These are phyloP conservation scores for Listrodromus nycthemerus DNA, from an alignment of 2,888 invertebrate genomes.

Conservation along the genomic window DNA sequence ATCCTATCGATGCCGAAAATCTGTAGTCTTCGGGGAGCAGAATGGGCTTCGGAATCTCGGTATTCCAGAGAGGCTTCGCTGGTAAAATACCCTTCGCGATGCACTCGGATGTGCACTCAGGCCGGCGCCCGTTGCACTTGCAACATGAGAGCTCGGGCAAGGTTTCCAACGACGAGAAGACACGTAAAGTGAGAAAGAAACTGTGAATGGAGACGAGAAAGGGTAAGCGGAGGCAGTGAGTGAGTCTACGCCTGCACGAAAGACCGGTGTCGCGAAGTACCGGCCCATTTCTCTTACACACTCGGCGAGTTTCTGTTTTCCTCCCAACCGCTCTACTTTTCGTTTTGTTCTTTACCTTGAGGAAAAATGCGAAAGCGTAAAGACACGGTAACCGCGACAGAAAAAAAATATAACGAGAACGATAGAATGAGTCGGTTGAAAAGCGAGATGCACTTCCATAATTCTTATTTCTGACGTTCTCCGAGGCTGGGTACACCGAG, in stretches of 20 bases:
- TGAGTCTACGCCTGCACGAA: conserved; percentile 35
- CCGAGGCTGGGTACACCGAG: conserved; percentile 57
- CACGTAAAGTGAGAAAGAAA: conserved; percentile 18
- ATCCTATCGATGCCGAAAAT: conserved; percentile 35
- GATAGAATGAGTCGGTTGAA: conserved; percentile 46
- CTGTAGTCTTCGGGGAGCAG: conserved; percentile 20
- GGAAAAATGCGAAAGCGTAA: conserved; percentile 58
- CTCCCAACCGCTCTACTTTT: neutral
- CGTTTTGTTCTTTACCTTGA: conserved; percentile 13
- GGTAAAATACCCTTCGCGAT: conserved; percentile 61
- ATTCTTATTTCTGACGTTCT: conserved; percentile 73
- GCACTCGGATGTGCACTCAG: conserved; percentile 64
- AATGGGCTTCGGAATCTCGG: conserved; percentile 23
- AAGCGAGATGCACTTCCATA: conserved; percentile 65
- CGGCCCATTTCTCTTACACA: conserved; percentile 61
- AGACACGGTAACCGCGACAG: conserved; percentile 41
- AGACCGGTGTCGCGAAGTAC: conserved; percentile 34
- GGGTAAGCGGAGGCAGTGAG: conserved; percentile 18
- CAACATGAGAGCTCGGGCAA: conserved; percentile 53
- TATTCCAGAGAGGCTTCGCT: conserved; percentile 31
- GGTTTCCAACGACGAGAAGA: conserved; percentile 29
- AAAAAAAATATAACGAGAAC: conserved; percentile 17
- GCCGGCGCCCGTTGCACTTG: conserved; percentile 54
- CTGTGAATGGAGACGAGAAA: conserved; percentile 31
- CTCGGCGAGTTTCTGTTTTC: conserved; percentile 50